Evolutionary conservation across 2,113 vertebrate species (phyloP).

Genomic region (Garra rufa): DNA sequence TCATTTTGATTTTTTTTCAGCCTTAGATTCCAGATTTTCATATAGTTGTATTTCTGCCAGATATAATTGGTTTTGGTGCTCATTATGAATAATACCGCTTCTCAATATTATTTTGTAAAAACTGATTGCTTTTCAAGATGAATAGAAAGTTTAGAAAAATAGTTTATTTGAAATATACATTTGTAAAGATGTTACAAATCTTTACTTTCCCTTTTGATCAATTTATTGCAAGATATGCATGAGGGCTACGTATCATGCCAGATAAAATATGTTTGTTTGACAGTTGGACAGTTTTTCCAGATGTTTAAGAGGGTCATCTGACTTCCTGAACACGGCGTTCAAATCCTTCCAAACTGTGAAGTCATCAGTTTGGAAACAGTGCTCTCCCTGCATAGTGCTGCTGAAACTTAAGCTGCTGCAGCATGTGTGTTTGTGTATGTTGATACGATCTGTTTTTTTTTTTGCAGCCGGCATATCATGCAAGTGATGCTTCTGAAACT

Average conservation of each 20-base stretch:
- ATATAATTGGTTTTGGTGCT: too few relatives aligned
- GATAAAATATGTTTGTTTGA: background rate
- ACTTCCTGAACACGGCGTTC: background rate
- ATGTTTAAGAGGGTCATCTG: constrained; percentile 26
- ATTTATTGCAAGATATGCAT: background rate
- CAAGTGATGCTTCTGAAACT: background rate
- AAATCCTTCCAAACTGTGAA: constrained; percentile 6
- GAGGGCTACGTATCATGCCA: background rate
- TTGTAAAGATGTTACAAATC: background rate
- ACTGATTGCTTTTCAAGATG: background rate
- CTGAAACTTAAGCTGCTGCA: background rate
- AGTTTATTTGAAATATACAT: background rate
- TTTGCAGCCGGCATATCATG: background rate
- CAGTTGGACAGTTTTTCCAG: constrained; percentile 3
- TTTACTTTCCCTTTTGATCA: background rate
- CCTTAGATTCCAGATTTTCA: too few relatives aligned
- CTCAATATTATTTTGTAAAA: background rate
- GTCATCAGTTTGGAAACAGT: background rate
- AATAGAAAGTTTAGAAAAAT: background rate
- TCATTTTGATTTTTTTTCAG: too few relatives aligned
- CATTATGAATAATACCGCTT: background rate
- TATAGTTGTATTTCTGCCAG: too few relatives aligned
- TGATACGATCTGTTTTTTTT: background rate
- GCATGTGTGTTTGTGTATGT: background rate
- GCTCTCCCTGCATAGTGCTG: background rate